phyloP scores from a whole-genome alignment of 2,888 invertebrate species.

The Drosophila pseudotakahashii region DNA sequence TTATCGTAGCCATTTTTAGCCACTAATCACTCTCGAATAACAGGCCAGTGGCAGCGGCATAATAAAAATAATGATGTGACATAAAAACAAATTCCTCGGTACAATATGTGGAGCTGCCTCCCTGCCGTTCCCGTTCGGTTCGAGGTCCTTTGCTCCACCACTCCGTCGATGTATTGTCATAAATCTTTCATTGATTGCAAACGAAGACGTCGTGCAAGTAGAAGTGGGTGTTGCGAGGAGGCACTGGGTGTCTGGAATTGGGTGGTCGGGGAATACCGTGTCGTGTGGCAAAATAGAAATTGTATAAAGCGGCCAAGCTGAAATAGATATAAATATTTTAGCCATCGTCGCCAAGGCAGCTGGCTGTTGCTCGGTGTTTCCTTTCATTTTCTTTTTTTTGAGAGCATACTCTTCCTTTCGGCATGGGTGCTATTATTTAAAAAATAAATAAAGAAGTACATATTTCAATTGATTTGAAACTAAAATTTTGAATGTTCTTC shows the following conservation, averaged over 20 bases:
- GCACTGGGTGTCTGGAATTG: slow-evolving; percentile 11
- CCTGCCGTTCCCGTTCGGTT: not conserved
- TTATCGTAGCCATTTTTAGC: slow-evolving; percentile 64
- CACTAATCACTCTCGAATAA: slow-evolving; percentile 77
- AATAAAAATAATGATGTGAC: slow-evolving; percentile 79
- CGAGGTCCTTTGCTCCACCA: not conserved
- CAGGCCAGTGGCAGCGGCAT: slow-evolving; percentile 67
- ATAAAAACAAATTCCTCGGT: slow-evolving; percentile 56
- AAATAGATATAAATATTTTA: slow-evolving; percentile 75
- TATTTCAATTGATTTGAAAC: no score
- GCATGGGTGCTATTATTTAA: not conserved
- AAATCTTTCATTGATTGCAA: slow-evolving; percentile 78
- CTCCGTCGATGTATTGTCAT: slow-evolving; percentile 56
- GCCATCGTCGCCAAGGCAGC: slow-evolving; percentile 55
- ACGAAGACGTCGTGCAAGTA: slow-evolving; percentile 71
- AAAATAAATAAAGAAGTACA: not conserved
- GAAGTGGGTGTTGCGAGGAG: slow-evolving; percentile 16
- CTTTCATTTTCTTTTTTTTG: not conserved
- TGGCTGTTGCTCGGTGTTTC: slow-evolving; percentile 12
- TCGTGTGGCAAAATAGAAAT: slow-evolving; percentile 52
- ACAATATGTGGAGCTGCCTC: slow-evolving; percentile 21
- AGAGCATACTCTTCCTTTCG: slow-evolving; percentile 9
- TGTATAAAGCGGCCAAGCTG: slow-evolving; percentile 64
- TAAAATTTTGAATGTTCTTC: no score
- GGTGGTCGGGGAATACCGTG: slow-evolving; percentile 5